phyloP scores from a whole-genome alignment of 1,140 invertebrate species.

The Hesperophylax magnus region DNA sequence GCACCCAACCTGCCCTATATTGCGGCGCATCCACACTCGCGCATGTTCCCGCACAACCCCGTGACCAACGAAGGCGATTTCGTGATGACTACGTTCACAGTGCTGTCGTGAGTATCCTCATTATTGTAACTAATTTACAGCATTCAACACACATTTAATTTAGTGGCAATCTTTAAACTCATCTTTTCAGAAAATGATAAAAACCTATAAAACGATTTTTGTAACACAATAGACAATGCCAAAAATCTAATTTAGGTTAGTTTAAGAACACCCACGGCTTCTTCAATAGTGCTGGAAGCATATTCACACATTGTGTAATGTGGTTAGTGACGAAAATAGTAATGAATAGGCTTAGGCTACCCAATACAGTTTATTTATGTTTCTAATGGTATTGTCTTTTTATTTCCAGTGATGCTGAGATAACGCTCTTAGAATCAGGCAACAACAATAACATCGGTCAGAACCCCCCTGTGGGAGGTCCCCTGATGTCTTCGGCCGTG shows the following conservation, averaged over 20 bases:
- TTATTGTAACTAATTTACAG: not conserved
- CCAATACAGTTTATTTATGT: too few relatives aligned
- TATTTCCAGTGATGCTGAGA: conserved; percentile 70
- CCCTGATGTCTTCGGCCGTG: conserved; percentile 75
- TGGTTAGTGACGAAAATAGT: too few relatives aligned
- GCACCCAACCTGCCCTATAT: conserved; percentile 80
- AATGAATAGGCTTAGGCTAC: too few relatives aligned
- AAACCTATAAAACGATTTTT: too few relatives aligned
- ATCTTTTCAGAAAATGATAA: too few relatives aligned
- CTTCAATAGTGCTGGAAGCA: too few relatives aligned
- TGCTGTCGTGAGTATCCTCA: conserved; percentile 70
- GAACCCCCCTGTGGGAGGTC: conserved; percentile 71
- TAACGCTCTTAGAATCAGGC: conserved; percentile 65
- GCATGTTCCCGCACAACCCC: conserved; percentile 80
- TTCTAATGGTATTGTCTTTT: conserved; percentile 29
- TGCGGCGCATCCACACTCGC: conserved; percentile 90
- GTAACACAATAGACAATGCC: too few relatives aligned
- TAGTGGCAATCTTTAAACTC: too few relatives aligned
- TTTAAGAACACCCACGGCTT: too few relatives aligned
- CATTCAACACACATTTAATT: too few relatives aligned
- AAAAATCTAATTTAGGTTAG: too few relatives aligned
- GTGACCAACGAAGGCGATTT: conserved; percentile 83
- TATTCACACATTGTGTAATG: too few relatives aligned
- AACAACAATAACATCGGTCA: conserved; percentile 54
- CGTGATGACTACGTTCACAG: conserved; percentile 92